Evolutionary conservation across 2,113 vertebrate species (phyloP).

Genomic region (Mormyrus lacerda): DNA sequence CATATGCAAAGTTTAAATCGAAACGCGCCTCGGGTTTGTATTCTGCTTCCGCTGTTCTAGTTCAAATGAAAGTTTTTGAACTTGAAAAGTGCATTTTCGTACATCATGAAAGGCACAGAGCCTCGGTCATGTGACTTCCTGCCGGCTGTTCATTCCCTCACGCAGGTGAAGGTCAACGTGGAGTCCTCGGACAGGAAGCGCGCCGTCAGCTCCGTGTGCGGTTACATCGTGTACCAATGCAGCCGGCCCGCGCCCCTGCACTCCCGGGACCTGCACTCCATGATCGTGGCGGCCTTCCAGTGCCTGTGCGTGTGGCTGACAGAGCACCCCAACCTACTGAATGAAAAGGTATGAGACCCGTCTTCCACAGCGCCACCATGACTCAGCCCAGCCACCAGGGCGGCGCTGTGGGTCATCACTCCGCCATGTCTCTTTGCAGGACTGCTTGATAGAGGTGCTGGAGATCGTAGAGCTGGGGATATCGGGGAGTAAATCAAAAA

Average conservation of each 20-base stretch:
- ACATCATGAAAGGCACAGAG: background rate
- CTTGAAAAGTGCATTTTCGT: background rate
- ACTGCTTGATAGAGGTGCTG: constrained; percentile 82
- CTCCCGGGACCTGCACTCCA: constrained; percentile 88
- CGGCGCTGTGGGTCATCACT: background rate
- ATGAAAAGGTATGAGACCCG: constrained; percentile 69
- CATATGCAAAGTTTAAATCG: background rate
- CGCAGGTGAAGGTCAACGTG: constrained; percentile 71
- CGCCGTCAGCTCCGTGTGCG: constrained; percentile 74
- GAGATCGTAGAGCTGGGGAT: constrained; percentile 91
- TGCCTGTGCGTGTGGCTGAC: constrained; percentile 89
- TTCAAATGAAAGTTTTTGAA: background rate
- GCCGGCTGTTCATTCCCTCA: background rate
- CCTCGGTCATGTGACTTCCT: background rate
- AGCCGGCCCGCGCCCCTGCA: constrained; percentile 83
- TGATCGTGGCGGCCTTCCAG: constrained; percentile 89
- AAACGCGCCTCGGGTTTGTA: background rate
- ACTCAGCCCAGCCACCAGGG: background rate
- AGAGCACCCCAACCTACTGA: constrained; percentile 76
- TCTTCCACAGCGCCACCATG: background rate
- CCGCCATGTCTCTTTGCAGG: constrained; percentile 52
- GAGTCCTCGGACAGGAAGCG: constrained; percentile 69
- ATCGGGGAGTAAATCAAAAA: constrained; percentile 85
- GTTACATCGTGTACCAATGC: constrained; percentile 86
- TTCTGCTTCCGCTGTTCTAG: background rate